Conservation (phyloP, 2,888 invertebrate genomes). For the Reticulitermes lucifugus region DNA sequence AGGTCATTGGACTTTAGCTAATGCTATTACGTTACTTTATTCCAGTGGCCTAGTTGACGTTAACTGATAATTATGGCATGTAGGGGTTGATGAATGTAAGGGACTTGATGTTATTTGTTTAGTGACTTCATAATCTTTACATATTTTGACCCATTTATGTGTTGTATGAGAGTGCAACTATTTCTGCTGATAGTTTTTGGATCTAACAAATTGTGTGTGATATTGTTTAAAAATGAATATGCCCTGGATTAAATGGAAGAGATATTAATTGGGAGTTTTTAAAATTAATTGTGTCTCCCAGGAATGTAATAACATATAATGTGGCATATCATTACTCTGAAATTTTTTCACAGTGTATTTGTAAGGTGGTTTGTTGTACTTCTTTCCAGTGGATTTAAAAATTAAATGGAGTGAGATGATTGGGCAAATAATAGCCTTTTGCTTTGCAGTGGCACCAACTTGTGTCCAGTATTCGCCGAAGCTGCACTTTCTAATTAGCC, state of each 20-base stretch:
- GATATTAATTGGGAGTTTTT: conserved; percentile 22
- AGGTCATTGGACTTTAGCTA: conserved; percentile 20
- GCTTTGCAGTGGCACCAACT: conserved; percentile 9
- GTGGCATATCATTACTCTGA: conserved; percentile 17
- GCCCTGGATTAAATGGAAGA: not conserved
- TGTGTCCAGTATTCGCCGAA: conserved; percentile 35
- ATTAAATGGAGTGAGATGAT: not conserved
- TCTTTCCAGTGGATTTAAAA: conserved; percentile 10
- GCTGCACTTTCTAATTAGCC: not conserved
- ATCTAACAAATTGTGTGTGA: conserved; percentile 12
- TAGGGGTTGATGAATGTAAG: not conserved
- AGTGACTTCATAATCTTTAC: not conserved
- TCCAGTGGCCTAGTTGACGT: conserved; percentile 24
- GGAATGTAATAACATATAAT: conserved; percentile 4
- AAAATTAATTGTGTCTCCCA: conserved; percentile 15
- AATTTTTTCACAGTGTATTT: conserved; percentile 16
- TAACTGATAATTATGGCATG: conserved; percentile 7
- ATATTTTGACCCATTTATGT: conserved; percentile 1
- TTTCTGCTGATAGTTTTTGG: conserved; percentile 21
- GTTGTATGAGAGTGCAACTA: not conserved
- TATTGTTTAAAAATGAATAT: conserved; percentile 10
- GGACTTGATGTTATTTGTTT: not conserved
- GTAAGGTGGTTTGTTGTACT: conserved; percentile 10
- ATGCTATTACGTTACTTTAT: conserved; percentile 3
- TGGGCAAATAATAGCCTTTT: not conserved